Evolutionary conservation across 1,140 invertebrate genomes (phyloP).

Genomic region (Drosophila fuyamai): DNA sequence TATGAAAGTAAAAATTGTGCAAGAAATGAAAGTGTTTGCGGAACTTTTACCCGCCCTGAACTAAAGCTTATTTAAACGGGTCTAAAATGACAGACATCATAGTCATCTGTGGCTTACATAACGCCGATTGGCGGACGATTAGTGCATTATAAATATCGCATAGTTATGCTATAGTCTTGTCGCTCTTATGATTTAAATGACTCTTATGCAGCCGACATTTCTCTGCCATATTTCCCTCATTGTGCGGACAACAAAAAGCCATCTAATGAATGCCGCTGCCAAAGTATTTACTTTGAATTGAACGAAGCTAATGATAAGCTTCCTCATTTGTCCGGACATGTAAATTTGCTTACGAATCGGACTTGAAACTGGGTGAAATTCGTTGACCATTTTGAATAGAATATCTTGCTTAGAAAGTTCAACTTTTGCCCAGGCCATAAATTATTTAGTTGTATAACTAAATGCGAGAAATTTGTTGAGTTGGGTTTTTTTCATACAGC

Average conservation of each 20-base stretch:
- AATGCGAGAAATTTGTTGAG: constrained; percentile 37
- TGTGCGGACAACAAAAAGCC: constrained; percentile 55
- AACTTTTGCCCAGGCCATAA: constrained; percentile 36
- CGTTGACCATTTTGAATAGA: constrained; percentile 45
- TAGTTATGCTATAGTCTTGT: constrained; percentile 46
- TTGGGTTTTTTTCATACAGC: neutral
- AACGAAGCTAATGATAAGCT: constrained; percentile 71
- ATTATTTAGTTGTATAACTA: constrained; percentile 47
- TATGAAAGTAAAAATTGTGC: constrained; percentile 10
- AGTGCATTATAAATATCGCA: constrained; percentile 57
- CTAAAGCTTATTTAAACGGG: constrained; percentile 29
- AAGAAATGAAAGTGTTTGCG: constrained; percentile 70
- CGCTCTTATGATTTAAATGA: constrained; percentile 63
- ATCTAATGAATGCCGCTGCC: constrained; percentile 59
- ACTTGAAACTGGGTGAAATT: constrained; percentile 62
- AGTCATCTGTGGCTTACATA: constrained; percentile 33
- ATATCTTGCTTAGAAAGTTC: constrained; percentile 51
- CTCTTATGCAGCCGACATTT: constrained; percentile 42
- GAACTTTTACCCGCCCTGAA: constrained; percentile 63
- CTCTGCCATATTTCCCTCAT: constrained; percentile 38
- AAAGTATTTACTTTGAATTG: constrained; percentile 60
- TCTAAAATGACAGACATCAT: constrained; percentile 14
- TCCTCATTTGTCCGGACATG: constrained; percentile 66
- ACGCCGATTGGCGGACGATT: constrained; percentile 46
- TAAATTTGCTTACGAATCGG: constrained; percentile 58